A percentile compares a stretch with the other conserved stretches of the same genome.
Evolutionary conservation across 2,888 invertebrate species (phyloP).

Genomic region (Candidula unifasciata): DNA sequence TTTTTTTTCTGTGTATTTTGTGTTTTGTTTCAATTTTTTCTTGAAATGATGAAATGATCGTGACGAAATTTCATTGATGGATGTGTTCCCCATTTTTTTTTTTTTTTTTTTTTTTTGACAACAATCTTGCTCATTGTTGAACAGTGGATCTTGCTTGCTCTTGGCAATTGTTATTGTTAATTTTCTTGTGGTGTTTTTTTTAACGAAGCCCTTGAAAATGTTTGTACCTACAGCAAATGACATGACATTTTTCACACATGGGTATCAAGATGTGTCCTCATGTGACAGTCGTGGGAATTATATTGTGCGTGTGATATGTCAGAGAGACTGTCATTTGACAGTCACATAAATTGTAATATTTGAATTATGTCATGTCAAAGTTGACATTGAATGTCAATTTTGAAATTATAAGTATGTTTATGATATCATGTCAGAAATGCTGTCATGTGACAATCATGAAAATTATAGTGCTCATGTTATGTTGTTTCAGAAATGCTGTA

Average conservation of each 20-base stretch:
- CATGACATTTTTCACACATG: not conserved
- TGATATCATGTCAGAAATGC: too few species aligned
- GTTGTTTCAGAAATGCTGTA: too few species aligned
- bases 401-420: too few species aligned
- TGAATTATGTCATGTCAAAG: too few species aligned
- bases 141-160: conserved; percentile 62
- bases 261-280: too few species aligned
- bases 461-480: too few species aligned
- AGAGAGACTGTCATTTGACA: too few species aligned
- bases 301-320: too few species aligned
- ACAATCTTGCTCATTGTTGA: conserved; percentile 67
- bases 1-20: not conserved
- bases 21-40: conserved; percentile 10
- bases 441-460: too few species aligned
- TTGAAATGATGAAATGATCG: conserved; percentile 14
- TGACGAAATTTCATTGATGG: conserved; percentile 55
- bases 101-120: conserved; percentile 58
- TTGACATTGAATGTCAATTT: too few species aligned
- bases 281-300: too few species aligned
- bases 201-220: not conserved
- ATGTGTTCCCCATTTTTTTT: conserved; percentile 10
- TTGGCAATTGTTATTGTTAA: not conserved
- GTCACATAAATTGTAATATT: too few species aligned
- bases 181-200: not conserved
- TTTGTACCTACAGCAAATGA: not conserved